Conservation (phyloP, 2,888 invertebrate genomes). For the Tiphia femorata region DNA sequence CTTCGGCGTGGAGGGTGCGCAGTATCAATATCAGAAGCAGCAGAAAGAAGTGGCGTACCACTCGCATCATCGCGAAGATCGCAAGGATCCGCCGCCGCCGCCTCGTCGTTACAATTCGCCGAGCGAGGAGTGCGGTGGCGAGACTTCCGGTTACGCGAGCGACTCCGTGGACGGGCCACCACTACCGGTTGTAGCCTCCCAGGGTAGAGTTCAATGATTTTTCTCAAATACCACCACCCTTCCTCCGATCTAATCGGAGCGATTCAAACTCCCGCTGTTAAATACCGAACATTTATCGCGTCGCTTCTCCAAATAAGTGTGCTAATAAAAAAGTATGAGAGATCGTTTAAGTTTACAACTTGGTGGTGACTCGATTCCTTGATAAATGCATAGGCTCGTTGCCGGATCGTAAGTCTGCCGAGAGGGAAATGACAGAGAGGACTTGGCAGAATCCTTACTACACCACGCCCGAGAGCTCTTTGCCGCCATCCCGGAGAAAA, state of each 20-base stretch:
- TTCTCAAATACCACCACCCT: too few relatives aligned
- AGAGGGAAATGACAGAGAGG: conserved; percentile 48
- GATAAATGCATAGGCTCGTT: conserved; percentile 8
- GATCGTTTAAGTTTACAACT: too few relatives aligned
- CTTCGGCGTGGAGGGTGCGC: conserved; percentile 48
- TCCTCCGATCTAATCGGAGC: too few relatives aligned
- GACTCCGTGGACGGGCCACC: conserved; percentile 73
- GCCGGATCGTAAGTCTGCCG: conserved; percentile 26
- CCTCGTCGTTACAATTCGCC: conserved; percentile 37
- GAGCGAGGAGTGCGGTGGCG: conserved; percentile 66
- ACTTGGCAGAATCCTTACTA: conserved; percentile 62
- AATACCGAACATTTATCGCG: too few relatives aligned
- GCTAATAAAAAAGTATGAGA: too few relatives aligned
- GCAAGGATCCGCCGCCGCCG: conserved; percentile 22
- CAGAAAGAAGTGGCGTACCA: too few relatives aligned
- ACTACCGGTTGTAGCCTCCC: too few relatives aligned
- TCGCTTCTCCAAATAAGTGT: too few relatives aligned
- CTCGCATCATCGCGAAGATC: conserved; percentile 35
- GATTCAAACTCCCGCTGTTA: too few relatives aligned
- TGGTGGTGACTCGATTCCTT: too few relatives aligned
- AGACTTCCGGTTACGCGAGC: conserved; percentile 88
- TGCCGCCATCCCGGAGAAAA: conserved; percentile 53
- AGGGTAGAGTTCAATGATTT: too few relatives aligned
- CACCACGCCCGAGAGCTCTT: conserved; percentile 55
- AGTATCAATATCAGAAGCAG: conserved; percentile 36